Evolutionary conservation across 2,797 vertebrate species (phyloP).

Genomic region (Anolis apletophallus): DNA sequence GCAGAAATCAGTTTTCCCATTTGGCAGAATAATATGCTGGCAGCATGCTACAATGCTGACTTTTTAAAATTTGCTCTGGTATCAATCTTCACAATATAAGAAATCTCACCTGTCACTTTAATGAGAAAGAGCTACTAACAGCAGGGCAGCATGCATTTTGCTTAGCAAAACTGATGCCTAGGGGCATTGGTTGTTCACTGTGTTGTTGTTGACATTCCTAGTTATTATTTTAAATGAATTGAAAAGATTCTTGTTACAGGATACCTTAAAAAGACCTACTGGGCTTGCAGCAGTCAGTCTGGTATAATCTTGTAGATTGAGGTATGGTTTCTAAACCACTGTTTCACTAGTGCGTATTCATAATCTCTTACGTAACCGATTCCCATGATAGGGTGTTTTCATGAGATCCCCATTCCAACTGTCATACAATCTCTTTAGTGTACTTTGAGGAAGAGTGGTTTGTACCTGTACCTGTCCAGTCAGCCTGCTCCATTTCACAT

Average conservation of each 20-base stretch:
- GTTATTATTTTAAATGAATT: slow-evolving; percentile 31
- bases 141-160: slow-evolving; percentile 64
- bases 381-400: neutral
- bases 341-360: neutral
- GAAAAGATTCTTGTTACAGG: neutral
- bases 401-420: neutral
- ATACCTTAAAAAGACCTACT: neutral
- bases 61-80: slow-evolving; percentile 68
- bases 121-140: slow-evolving; percentile 67
- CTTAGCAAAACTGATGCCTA: slow-evolving; percentile 63
- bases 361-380: neutral
- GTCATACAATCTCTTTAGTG: neutral
- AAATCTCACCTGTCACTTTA: slow-evolving; percentile 71
- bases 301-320: neutral
- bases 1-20: slow-evolving; percentile 55
- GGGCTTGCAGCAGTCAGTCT: neutral
- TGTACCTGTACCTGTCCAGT: neutral
- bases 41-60: slow-evolving; percentile 50
- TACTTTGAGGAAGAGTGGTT: neutral
- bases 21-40: slow-evolving; percentile 48
- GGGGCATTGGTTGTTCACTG: slow-evolving; percentile 61
- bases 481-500: neutral
- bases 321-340: neutral
- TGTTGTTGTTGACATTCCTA: slow-evolving; percentile 60
- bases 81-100: slow-evolving; percentile 64